A percentile compares a stretch with the other conserved stretches of the same genome.
phyloP scores from a whole-genome alignment of 2,113 vertebrate species.

The Tetrao urogallus region DNA sequence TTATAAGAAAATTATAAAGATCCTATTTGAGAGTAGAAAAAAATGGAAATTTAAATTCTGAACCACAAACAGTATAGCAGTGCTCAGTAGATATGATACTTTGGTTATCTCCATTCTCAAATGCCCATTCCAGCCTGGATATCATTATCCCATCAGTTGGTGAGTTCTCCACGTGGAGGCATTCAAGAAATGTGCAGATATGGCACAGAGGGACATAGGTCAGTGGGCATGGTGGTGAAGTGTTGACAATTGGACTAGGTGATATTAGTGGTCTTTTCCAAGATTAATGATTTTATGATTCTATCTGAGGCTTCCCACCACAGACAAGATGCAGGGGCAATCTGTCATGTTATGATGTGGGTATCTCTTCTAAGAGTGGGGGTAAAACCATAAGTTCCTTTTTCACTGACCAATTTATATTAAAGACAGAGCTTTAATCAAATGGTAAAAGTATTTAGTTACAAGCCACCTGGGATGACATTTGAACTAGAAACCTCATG shows the following conservation, averaged over 20 bases:
- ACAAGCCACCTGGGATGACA: neutral
- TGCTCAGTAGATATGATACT: neutral
- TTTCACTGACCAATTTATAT: neutral
- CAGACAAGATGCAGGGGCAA: fast-evolving
- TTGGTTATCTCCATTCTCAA: neutral
- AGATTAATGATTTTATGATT: too few species aligned
- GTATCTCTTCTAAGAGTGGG: neutral
- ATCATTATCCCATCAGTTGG: too few species aligned
- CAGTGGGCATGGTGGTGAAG: too few species aligned
- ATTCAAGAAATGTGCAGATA: too few species aligned
- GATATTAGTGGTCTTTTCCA: too few species aligned
- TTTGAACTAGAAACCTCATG: neutral
- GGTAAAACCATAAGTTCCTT: neutral
- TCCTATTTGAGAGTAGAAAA: neutral
- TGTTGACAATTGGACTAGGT: too few species aligned
- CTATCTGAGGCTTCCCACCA: neutral
- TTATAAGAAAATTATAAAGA: neutral
- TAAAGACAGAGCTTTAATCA: neutral
- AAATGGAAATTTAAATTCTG: neutral
- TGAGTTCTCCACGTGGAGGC: too few species aligned
- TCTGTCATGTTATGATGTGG: neutral
- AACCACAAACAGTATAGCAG: neutral
- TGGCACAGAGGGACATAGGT: too few species aligned
- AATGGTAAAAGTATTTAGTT: neutral
- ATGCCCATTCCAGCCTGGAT: neutral